Conservation (phyloP, 2,888 invertebrate species). For the Dynastes tityus region DNA sequence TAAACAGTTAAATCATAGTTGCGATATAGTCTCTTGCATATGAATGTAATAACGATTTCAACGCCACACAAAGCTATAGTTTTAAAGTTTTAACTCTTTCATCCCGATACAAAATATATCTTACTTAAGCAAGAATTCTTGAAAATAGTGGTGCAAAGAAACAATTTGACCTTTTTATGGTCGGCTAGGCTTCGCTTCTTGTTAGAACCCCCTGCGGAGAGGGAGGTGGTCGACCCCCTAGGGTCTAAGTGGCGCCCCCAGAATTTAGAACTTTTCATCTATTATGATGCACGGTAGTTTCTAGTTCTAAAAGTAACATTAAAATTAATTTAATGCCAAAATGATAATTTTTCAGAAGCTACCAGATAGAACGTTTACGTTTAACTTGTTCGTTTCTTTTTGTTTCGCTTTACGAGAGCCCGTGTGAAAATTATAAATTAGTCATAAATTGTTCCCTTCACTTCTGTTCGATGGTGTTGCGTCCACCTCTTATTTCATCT, state of each 20-base stretch:
- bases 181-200: not conserved
- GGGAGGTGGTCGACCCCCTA: conserved; percentile 29
- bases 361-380: not conserved
- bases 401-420: not conserved
- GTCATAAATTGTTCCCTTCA: conserved; percentile 15
- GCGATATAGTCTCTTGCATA: too few species aligned
- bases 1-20: too few species aligned
- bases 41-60: too few species aligned
- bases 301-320: conserved; percentile 21
- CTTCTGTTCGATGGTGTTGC: not conserved
- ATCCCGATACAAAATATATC: not conserved
- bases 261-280: conserved; percentile 1
- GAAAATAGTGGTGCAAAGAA: not conserved
- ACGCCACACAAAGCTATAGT: too few species aligned
- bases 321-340: conserved; percentile 46
- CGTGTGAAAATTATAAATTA: conserved; percentile 40
- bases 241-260: conserved; percentile 34
- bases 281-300: conserved; percentile 6
- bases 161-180: conserved; percentile 15
- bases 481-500: too few species aligned
- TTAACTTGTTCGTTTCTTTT: too few species aligned
- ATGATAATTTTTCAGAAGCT: conserved; percentile 40
- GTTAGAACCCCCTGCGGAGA: conserved; percentile 15
- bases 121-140: not conserved
- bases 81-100: not conserved